Evolutionary conservation across 2,888 invertebrate genomes (phyloP).

Genomic region (Platerodrilus igneus): DNA sequence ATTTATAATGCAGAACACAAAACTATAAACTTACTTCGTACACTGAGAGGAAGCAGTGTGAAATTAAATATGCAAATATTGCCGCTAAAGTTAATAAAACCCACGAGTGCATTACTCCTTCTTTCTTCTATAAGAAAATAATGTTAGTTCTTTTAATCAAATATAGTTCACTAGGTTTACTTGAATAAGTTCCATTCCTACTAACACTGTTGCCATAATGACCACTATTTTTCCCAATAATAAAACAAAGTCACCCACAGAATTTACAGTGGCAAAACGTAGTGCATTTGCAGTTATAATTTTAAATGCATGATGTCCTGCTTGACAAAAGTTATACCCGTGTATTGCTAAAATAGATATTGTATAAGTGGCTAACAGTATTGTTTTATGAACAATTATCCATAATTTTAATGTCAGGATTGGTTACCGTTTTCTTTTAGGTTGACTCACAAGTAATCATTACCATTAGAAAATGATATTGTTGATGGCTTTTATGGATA

Average conservation of each 20-base stretch:
- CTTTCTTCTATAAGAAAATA: constrained; percentile 48
- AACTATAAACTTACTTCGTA: constrained; percentile 57
- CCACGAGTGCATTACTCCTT: constrained; percentile 56
- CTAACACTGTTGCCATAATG: constrained; percentile 57
- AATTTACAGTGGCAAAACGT: constrained; percentile 65
- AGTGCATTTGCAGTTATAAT: constrained; percentile 59
- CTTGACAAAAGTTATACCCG: constrained; percentile 60
- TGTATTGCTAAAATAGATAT: constrained; percentile 58
- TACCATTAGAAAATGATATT: no score
- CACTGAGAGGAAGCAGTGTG: constrained; percentile 68
- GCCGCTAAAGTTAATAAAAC: constrained; percentile 59
- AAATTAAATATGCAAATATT: constrained; percentile 63
- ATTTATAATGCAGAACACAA: no score
- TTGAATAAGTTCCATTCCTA: constrained; percentile 58
- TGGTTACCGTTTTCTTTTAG: no score
- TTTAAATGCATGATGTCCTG: constrained; percentile 59
- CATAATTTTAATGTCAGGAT: constrained; percentile 5
- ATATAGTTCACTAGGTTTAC: constrained; percentile 38
- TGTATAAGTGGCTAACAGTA: no score
- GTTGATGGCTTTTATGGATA: no score
- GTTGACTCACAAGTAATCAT: no score
- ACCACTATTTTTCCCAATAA: constrained; percentile 65
- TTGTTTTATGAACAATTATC: constrained; percentile 1
- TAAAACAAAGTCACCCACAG: constrained; percentile 68
- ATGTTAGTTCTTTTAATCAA: constrained; percentile 1